A percentile compares a stretch with the other conserved stretches of the same genome.
Conservation (phyloP, 2,113 vertebrate species). For the Prolemur simus region DNA sequence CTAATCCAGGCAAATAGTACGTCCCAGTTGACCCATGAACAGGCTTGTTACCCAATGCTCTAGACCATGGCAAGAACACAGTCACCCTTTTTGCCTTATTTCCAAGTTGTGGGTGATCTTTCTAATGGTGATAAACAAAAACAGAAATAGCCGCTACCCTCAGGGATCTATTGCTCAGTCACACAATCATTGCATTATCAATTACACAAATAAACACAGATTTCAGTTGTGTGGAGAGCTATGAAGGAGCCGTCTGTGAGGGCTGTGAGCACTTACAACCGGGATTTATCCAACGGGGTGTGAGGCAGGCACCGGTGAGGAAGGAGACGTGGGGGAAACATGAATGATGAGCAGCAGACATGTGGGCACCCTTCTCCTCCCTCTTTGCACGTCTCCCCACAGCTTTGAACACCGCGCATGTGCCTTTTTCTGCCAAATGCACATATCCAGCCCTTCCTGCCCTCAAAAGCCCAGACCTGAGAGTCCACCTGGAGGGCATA, state of each 20-base stretch:
- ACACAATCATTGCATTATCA: not conserved
- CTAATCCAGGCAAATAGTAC: not conserved
- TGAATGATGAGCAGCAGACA: no score
- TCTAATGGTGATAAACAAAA: not conserved
- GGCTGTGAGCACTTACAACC: not conserved
- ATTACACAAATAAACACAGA: not conserved
- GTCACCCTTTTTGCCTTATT: not conserved
- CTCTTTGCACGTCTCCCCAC: not conserved
- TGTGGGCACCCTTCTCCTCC: not conserved
- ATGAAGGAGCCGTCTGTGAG: not conserved
- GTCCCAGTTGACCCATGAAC: not conserved
- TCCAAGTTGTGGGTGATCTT: not conserved
- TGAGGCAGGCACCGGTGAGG: not conserved
- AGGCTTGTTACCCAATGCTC: not conserved
- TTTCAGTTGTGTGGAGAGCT: not conserved
- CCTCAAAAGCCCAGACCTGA: not conserved
- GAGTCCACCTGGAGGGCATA: not conserved
- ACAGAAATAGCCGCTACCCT: not conserved
- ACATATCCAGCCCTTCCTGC: not conserved
- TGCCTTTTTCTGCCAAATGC: not conserved
- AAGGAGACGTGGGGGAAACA: not conserved
- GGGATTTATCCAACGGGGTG: no score
- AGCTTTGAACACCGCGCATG: not conserved
- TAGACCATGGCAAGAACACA: not conserved
- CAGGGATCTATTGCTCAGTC: not conserved